Evolutionary conservation across 2,113 vertebrate genomes (phyloP), one percentile per base, ranked within the genome.

Genomic region (Actenoides lindsayi): DNA sequence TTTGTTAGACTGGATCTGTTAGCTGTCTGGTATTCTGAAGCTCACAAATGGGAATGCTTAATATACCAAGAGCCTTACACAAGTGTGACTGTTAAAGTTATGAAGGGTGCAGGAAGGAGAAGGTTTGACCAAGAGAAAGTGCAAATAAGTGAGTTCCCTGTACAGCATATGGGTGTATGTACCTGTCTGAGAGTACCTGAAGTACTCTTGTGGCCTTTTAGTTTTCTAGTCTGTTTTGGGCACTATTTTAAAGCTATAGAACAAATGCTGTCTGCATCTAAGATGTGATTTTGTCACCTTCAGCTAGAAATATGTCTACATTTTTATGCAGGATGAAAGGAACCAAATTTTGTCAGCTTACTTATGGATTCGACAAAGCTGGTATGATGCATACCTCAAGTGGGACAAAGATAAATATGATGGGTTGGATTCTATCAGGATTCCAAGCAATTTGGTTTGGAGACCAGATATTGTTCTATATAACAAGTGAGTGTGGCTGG

Each of bases 381-480:
- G 99, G 99, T 93, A 99, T 2, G 99, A 99, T 53, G 99, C 99
- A 1, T 99, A 99, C 82, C 97, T 99, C 90, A 98, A 95, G 13
- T 99, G 99, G 99, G 98, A 99, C 94, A 99, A 99, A 90, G 99
- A 99, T 76, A 98, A 99, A 90, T 99, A 99, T 2, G 99, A 99
- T 24, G 98, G 99, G 12, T 96, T 99, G 65, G 99, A 99, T 97
- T 99, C 99, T 83, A 99, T 99, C 94, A 98, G 99, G 94, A 99
- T 99, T 91, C 99, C 99, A 83, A 99, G 99, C 30, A 98, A 98
- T 95, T 97, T 99, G 83, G 99, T 99, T 80, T 99, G 99, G 99
- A 99, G 99, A 94, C 99, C 99, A 0, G 99, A 99, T 96, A 99
- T 99, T 20, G 99, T 99, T 75, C 98, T 99, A 4, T 99, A 99